A percentile compares a stretch with the other conserved stretches of the same genome.
Evolutionary conservation across 37 sponge, comb jelly and placozoan species (phyloP).

Genomic region (Agelas oroides): DNA sequence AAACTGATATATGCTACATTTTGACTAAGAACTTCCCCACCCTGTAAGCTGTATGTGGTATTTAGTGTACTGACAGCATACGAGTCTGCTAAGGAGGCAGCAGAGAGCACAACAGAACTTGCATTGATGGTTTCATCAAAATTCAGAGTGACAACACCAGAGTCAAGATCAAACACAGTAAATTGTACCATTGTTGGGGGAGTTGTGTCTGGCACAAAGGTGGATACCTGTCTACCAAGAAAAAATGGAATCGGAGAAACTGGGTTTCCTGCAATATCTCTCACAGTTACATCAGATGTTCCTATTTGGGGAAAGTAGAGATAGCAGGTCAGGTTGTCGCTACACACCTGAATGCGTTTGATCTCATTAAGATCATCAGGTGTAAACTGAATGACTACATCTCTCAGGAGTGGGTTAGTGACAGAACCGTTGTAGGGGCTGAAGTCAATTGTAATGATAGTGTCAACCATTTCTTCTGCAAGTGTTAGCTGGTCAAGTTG

Average conservation of each 20-base stretch:
- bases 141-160: conserved; percentile 55
- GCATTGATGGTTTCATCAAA: conserved; percentile 87
- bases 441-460: background rate
- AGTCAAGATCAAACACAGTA: conserved; percentile 69
- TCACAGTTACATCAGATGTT: conserved; percentile 17
- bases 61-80: background rate
- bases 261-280: conserved; percentile 72
- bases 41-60: conserved; percentile 24
- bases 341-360: conserved; percentile 66
- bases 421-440: background rate
- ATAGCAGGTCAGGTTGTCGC: conserved; percentile 53
- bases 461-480: conserved; percentile 22
- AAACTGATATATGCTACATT: conserved; percentile 48
- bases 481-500: conserved; percentile 23
- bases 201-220: conserved; percentile 72
- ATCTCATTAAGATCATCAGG: conserved; percentile 78
- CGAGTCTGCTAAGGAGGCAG: conserved; percentile 46
- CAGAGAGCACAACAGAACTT: conserved; percentile 55
- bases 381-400: conserved; percentile 42
- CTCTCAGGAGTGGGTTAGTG: conserved; percentile 13
- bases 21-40: conserved; percentile 56
- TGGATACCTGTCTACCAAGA: conserved; percentile 27
- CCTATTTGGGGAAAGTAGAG: conserved; percentile 51
- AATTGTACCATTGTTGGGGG: conserved; percentile 62
- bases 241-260: conserved; percentile 23